Evolutionary conservation across 2,888 invertebrate genomes (phyloP), one percentile per base, ranked within the genome.

Genomic region (Acleris literana): DNA sequence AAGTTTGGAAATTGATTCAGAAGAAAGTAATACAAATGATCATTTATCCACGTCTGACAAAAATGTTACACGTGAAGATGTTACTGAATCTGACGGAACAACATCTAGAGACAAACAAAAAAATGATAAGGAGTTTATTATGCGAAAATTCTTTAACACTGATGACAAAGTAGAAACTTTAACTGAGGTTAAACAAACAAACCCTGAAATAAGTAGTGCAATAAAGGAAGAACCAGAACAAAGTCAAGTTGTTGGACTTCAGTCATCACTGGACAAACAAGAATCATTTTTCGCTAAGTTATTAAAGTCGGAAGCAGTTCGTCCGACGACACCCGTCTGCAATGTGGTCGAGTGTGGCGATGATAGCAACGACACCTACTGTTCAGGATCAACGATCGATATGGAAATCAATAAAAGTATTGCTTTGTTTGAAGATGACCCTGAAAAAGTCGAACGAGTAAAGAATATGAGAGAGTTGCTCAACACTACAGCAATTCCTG

Each of bases 241-340:
- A 62, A 56, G 22, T 53, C 18, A 25, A 66, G 69, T 73, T 69
- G 70, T 43, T 66, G 68, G 76, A 20, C 13, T 85, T 51, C 82
- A 86, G 73, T 75, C 87, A 20, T 77, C 76, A 63, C 77, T 90
- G 69, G 80, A 85, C 54, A 85, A 85, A 67, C 91, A 92, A 65
- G 90, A 92, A 76, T 93, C 93, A 3, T 93, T 93, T 71, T 93
- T 93, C 77, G 86, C 88, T 0, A 89, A 84, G 74, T 86, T 88
- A 71, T 76, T 93, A 54, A 65, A 59, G 54, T 64, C 20, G 33
- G 70, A 72, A 59, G 46, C 49, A 29, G 65, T 65, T 39, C 70
- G 72, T 39, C 76, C 86, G 5, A 74, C 77, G 25, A 85, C 84
- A 17, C 87, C 87, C 2, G 63, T 79, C 53, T 86, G 84, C 70